These are phyloP conservation scores for Neocrepidodera transversa DNA, from an alignment of 2,888 invertebrate genomes.

Conservation along the genomic window DNA sequence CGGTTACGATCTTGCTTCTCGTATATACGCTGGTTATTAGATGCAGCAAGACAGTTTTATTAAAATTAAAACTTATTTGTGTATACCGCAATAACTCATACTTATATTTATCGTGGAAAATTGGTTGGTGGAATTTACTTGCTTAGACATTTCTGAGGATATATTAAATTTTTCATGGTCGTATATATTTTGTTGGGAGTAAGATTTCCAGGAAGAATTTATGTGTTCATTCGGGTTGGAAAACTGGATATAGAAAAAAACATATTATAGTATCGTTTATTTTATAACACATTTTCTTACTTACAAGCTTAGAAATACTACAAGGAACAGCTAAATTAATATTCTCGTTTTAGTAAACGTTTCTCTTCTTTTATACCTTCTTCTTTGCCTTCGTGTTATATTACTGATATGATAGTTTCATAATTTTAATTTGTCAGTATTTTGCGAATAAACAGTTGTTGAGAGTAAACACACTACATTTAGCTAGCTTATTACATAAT, in stretches of 20 bases:
- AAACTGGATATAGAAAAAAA: neutral
- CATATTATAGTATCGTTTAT: neutral
- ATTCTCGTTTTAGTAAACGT: too few species aligned
- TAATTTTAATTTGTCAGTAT: too few species aligned
- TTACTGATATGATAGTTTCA: too few species aligned
- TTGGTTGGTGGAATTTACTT: slow-evolving; percentile 27
- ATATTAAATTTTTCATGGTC: slow-evolving; percentile 31
- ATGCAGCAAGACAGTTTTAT: slow-evolving; percentile 44
- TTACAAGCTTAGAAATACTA: too few species aligned
- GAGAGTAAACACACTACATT: too few species aligned
- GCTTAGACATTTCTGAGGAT: slow-evolving; percentile 18
- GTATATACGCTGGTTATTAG: slow-evolving; percentile 44
- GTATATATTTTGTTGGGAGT: slow-evolving; percentile 5
- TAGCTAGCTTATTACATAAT: too few species aligned
- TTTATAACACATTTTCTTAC: too few species aligned
- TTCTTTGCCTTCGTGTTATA: too few species aligned
- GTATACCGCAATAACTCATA: slow-evolving; percentile 37
- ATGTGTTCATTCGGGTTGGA: slow-evolving; percentile 2
- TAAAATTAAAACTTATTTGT: slow-evolving; percentile 45
- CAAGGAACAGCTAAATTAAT: too few species aligned
- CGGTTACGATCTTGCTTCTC: neutral
- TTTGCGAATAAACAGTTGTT: too few species aligned
- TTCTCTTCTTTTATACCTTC: too few species aligned
- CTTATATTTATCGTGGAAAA: slow-evolving; percentile 33
- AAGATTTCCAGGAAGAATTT: slow-evolving; percentile 1